Evolutionary conservation across 2,113 vertebrate genomes (phyloP).

Genomic region (Cyprinus carpio): DNA sequence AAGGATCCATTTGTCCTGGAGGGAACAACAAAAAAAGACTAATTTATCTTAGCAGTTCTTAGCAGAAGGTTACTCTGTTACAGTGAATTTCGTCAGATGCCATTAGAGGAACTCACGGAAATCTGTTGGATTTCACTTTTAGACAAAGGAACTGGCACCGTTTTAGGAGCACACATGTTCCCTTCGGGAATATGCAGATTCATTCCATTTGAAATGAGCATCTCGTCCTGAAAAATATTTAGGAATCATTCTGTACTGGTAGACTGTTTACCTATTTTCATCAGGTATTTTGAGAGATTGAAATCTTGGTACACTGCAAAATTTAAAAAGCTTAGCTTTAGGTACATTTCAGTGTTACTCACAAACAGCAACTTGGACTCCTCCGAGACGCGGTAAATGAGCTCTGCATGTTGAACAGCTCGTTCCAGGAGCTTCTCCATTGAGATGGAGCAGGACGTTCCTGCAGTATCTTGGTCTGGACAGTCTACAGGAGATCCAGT

Average conservation of each 20-base stretch:
- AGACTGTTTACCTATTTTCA: background rate
- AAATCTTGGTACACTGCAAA: background rate
- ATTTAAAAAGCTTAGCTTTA: background rate
- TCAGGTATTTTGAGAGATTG: background rate
- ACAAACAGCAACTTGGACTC: conserved; percentile 60
- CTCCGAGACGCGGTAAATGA: conserved; percentile 60
- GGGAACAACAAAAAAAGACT: background rate
- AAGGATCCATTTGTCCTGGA: conserved; percentile 63
- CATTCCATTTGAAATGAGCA: conserved; percentile 40
- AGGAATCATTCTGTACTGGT: no score
- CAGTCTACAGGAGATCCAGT: conserved; percentile 48
- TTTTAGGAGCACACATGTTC: conserved; percentile 45
- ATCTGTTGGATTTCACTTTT: conserved; percentile 57
- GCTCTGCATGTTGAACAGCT: conserved; percentile 59
- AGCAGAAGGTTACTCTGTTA: background rate
- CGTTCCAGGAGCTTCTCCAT: conserved; percentile 62
- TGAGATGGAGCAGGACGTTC: conserved; percentile 46
- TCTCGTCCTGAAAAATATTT: conserved; percentile 54
- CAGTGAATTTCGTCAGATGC: conserved; percentile 6
- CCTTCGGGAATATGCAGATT: conserved; percentile 25
- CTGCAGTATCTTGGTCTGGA: conserved; percentile 20
- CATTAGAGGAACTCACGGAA: conserved; percentile 47
- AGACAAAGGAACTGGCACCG: conserved; percentile 44
- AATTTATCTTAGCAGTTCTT: background rate
- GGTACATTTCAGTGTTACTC: conserved; percentile 33